These are phyloP conservation scores for Trilocha varians DNA, from an alignment of 2,888 invertebrate species.

Conservation along the genomic window DNA sequence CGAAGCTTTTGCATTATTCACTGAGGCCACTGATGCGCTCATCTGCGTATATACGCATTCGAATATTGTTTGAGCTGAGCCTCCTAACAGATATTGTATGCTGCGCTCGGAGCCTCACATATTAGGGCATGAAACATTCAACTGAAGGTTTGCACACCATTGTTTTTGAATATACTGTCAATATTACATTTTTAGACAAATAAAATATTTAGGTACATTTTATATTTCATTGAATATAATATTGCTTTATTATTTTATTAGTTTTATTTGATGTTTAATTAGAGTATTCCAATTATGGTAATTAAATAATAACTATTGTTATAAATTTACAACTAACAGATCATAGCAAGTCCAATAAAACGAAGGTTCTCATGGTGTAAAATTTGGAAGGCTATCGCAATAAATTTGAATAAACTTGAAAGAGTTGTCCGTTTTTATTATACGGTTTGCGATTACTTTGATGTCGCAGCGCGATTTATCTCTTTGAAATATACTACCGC, in stretches of 20 bases:
- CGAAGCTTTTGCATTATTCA: constrained; percentile 56
- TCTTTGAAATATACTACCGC: constrained; percentile 27
- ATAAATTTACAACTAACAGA: too few species aligned
- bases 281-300: too few species aligned
- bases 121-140: constrained; percentile 9
- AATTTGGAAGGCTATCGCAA: background rate
- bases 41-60: constrained; percentile 1
- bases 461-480: constrained; percentile 12
- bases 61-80: background rate
- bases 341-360: too few species aligned
- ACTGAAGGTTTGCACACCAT: background rate
- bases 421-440: constrained; percentile 13
- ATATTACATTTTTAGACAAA: background rate
- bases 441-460: constrained; percentile 14
- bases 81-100: background rate
- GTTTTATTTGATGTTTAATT: too few species aligned
- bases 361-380: too few species aligned
- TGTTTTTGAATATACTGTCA: background rate
- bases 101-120: background rate
- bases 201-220: too few species aligned
- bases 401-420: background rate
- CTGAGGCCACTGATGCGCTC: constrained; percentile 36
- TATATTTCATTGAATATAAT: too few species aligned
- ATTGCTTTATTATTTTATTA: too few species aligned
- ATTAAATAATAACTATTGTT: too few species aligned